Evolutionary conservation across 2,797 vertebrate genomes (phyloP).

Genomic region (Xiphorhynchus erythropygius): DNA sequence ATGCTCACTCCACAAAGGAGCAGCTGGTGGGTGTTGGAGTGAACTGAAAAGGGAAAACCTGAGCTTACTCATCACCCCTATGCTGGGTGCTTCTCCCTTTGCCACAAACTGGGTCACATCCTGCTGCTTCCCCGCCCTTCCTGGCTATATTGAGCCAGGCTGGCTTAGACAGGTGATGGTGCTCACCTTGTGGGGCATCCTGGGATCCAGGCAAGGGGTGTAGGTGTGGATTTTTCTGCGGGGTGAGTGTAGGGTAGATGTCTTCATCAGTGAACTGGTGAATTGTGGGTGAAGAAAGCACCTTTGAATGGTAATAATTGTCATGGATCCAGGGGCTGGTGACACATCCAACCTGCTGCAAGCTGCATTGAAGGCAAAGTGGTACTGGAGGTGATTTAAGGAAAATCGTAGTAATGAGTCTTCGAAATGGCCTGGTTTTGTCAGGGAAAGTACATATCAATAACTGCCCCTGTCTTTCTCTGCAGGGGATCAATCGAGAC

Average conservation of each 20-base stretch:
- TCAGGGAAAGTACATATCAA: not conserved
- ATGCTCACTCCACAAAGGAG: not conserved
- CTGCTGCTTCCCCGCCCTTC: not conserved
- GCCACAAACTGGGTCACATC: fast-evolving
- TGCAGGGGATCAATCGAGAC: not conserved
- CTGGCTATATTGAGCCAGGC: fast-evolving
- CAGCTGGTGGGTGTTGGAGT: not conserved
- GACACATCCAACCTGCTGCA: fast-evolving
- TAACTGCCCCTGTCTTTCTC: not conserved
- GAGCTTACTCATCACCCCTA: not conserved
- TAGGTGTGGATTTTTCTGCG: not conserved
- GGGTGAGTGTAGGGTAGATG: not conserved
- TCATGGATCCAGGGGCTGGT: not conserved
- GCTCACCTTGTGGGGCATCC: not conserved
- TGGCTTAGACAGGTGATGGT: not conserved
- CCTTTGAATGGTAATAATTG: not conserved
- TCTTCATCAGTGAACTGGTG: fast-evolving
- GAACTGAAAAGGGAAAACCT: not conserved
- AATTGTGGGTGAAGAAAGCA: not conserved
- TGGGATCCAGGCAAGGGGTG: not conserved
- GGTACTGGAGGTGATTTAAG: not conserved
- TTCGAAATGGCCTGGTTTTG: not conserved
- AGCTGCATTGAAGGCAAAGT: not conserved
- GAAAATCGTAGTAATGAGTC: not conserved
- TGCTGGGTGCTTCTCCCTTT: not conserved